Percentiles rank a stretch among this genome's conserved stretches.
phyloP scores from a whole-genome alignment of 2,113 vertebrate genomes.

The Semicossyphus pulcher region DNA sequence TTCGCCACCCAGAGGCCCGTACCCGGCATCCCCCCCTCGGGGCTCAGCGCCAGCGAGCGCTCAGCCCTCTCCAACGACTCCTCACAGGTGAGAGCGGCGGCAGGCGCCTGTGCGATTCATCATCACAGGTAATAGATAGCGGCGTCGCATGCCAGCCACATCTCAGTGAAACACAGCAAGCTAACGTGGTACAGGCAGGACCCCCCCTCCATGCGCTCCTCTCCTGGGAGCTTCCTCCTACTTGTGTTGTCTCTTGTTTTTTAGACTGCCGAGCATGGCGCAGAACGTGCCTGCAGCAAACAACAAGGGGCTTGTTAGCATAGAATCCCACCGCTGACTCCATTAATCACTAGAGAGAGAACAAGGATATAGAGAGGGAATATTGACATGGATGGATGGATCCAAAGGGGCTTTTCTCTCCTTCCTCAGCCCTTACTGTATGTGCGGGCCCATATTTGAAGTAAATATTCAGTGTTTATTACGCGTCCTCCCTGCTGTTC shows the following conservation, averaged over 20 bases:
- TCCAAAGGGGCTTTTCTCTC: conserved; percentile 70
- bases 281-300: conserved; percentile 71
- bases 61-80: conserved; percentile 90
- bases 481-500: conserved; percentile 54
- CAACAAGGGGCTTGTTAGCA: conserved; percentile 80
- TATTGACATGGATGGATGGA: conserved; percentile 81
- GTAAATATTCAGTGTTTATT: conserved; percentile 73
- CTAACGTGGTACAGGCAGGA: conserved; percentile 66
- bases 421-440: conserved; percentile 46
- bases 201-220: conserved; percentile 53
- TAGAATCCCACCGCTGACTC: conserved; percentile 79
- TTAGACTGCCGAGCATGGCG: conserved; percentile 47
- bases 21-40: conserved; percentile 89
- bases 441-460: conserved; percentile 67
- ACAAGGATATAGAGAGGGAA: conserved; percentile 67
- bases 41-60: conserved; percentile 90
- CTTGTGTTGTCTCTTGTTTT: conserved; percentile 76
- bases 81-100: conserved; percentile 88
- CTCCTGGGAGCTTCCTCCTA: conserved; percentile 75
- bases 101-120: conserved; percentile 67
- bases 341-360: conserved; percentile 84
- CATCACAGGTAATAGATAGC: conserved; percentile 75
- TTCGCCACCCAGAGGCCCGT: conserved; percentile 94
- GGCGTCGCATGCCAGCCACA: conserved; percentile 51
- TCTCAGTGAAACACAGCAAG: conserved; percentile 26